Evolutionary conservation across 2,888 invertebrate species (phyloP).

Genomic region (Sinentomon sp.): DNA sequence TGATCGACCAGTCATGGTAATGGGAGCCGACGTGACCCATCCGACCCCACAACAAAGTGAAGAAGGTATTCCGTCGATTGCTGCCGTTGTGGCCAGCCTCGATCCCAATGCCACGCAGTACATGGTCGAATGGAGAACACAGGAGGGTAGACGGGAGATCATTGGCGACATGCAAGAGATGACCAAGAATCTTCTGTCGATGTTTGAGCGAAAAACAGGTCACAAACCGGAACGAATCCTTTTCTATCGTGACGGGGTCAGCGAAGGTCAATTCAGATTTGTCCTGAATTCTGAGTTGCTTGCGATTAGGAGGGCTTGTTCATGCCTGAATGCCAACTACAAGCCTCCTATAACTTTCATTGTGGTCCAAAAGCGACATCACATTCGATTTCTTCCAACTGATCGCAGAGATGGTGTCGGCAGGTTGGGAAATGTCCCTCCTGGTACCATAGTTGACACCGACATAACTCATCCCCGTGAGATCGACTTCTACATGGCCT

Average conservation of each 20-base stretch:
- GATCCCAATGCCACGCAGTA: slow-evolving; percentile 11
- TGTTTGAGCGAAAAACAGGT: slow-evolving; percentile 9
- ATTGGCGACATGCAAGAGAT: slow-evolving; percentile 11
- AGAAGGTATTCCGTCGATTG: neutral
- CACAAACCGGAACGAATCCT: slow-evolving; percentile 18
- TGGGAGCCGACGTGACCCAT: slow-evolving; percentile 25
- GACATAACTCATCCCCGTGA: slow-evolving; percentile 25
- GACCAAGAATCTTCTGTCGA: slow-evolving; percentile 15
- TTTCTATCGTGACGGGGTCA: slow-evolving; percentile 21
- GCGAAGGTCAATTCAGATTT: slow-evolving; percentile 20
- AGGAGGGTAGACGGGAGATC: slow-evolving; percentile 11
- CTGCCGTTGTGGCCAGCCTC: slow-evolving; percentile 1
- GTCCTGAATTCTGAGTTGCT: slow-evolving; percentile 17
- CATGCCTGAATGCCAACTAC: slow-evolving; percentile 25
- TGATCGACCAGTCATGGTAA: slow-evolving; percentile 16
- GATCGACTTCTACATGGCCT: slow-evolving; percentile 26
- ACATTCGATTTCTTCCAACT: slow-evolving; percentile 23
- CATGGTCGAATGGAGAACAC: slow-evolving; percentile 11
- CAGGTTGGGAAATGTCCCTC: slow-evolving; percentile 22
- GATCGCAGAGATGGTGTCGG: slow-evolving; percentile 25
- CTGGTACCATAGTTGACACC: slow-evolving; percentile 25
- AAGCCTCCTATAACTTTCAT: slow-evolving; percentile 30
- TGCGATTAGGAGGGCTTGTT: slow-evolving; percentile 24
- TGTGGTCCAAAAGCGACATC: slow-evolving; percentile 31
- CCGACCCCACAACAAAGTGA: slow-evolving; percentile 20